Evolutionary conservation across 1,140 invertebrate genomes (phyloP).

Genomic region (Drosophila ambigua): DNA sequence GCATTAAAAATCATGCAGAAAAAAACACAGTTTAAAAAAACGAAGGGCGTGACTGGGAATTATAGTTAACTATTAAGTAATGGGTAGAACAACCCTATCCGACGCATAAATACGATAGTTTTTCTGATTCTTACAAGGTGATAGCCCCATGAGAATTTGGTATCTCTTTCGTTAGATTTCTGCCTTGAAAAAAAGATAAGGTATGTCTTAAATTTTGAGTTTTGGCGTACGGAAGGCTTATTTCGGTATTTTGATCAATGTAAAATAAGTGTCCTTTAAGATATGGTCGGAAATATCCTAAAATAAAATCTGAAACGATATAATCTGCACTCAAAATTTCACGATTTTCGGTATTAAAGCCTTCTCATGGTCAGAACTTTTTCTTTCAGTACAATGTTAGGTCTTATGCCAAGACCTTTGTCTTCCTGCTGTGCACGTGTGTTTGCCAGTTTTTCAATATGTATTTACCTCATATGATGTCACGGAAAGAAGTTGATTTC

Average conservation of each 20-base stretch:
- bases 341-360: conserved; percentile 1
- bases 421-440: conserved; percentile 78
- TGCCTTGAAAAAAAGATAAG: conserved; percentile 33
- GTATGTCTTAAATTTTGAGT: conserved; percentile 19
- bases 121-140: conserved; percentile 1
- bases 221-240: not conserved
- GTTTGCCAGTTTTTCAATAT: conserved; percentile 66
- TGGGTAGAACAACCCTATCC: not conserved
- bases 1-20: not conserved
- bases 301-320: too few relatives aligned
- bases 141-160: conserved; percentile 9
- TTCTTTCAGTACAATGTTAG: not conserved
- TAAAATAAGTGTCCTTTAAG: too few relatives aligned
- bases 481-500: conserved; percentile 77
- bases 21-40: conserved; percentile 29
- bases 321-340: not conserved
- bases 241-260: not conserved
- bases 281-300: too few relatives aligned
- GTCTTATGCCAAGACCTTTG: conserved; percentile 25
- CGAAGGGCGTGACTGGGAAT: conserved; percentile 57
- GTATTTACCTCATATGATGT: conserved; percentile 64
- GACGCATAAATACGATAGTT: not conserved
- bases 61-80: conserved; percentile 14
- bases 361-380: not conserved
- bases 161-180: conserved; percentile 57